These are phyloP conservation scores for Cephus pygmeus DNA, from an alignment of 2,888 invertebrate genomes.

Conservation along the genomic window DNA sequence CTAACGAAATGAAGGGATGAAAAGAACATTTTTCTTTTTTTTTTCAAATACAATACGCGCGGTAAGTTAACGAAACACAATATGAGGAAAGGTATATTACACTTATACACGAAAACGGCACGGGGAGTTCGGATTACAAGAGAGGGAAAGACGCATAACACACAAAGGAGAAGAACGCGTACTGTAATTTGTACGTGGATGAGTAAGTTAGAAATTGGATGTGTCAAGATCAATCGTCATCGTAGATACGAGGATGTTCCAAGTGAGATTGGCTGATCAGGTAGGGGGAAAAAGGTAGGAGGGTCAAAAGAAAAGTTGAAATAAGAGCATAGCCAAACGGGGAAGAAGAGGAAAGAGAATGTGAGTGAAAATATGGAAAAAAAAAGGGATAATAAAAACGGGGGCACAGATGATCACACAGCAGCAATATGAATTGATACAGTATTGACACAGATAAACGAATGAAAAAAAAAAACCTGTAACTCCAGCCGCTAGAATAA, in stretches of 20 bases:
- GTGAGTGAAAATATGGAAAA: neutral
- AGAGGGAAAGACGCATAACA: neutral
- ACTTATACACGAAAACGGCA: neutral
- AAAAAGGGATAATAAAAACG: slow-evolving; percentile 6
- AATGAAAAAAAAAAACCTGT: slow-evolving; percentile 37
- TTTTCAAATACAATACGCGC: neutral
- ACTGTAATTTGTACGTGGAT: neutral
- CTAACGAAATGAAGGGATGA: neutral
- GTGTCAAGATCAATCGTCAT: neutral
- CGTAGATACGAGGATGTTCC: neutral
- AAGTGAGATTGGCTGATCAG: neutral
- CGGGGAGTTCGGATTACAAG: neutral
- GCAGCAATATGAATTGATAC: slow-evolving; percentile 67
- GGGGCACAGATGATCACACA: slow-evolving; percentile 43
- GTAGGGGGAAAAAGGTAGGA: neutral
- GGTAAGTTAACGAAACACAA: neutral
- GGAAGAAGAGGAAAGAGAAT: neutral
- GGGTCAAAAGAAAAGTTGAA: neutral
- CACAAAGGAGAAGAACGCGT: neutral
- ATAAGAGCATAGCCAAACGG: neutral
- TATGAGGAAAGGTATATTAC: neutral
- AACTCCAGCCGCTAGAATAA: slow-evolving; percentile 52
- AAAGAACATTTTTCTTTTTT: neutral
- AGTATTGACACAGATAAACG: slow-evolving; percentile 53
- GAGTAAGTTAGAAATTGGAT: neutral